phyloP scores from a whole-genome alignment of 2,113 vertebrate species.

The Ictalurus punctatus region DNA sequence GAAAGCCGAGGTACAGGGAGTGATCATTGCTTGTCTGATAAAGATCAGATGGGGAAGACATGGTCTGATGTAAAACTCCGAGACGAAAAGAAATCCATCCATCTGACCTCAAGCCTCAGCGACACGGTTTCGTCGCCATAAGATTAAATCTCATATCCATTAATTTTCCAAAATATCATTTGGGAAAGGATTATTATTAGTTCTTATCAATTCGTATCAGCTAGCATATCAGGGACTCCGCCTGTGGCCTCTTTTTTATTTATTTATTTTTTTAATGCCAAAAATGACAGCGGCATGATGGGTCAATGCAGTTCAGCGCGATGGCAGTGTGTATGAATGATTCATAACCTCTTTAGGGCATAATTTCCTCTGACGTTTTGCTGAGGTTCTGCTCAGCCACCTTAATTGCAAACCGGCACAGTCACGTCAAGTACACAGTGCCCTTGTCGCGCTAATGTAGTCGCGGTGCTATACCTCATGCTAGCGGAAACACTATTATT shows the following conservation, averaged over 20 bases:
- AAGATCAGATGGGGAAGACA: slow-evolving; percentile 50
- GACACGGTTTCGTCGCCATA: background rate
- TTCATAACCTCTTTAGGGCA: slow-evolving; percentile 54
- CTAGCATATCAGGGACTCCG: slow-evolving; percentile 13
- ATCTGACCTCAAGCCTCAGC: background rate
- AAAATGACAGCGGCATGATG: slow-evolving; percentile 33
- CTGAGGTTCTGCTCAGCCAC: slow-evolving; percentile 47
- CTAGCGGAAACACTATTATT: slow-evolving; percentile 45
- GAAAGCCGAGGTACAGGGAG: slow-evolving; percentile 36
- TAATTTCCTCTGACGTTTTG: slow-evolving; percentile 52
- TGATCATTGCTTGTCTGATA: slow-evolving; percentile 47
- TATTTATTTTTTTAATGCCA: slow-evolving; percentile 10
- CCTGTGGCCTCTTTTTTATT: background rate
- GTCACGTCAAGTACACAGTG: slow-evolving; percentile 52
- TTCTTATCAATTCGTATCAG: slow-evolving; percentile 20
- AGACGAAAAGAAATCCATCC: slow-evolving; percentile 34
- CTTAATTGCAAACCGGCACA: slow-evolving; percentile 49
- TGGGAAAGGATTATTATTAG: background rate
- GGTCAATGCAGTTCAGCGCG: slow-evolving; percentile 12
- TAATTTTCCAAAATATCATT: background rate
- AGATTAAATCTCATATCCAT: slow-evolving; percentile 27
- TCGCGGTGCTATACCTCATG: slow-evolving; percentile 19
- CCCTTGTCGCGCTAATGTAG: slow-evolving; percentile 50
- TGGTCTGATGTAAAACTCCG: slow-evolving; percentile 37
- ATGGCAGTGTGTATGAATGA: slow-evolving; percentile 49